A percentile compares a stretch with the other conserved stretches of the same genome.
phyloP scores from a whole-genome alignment of 2,888 invertebrate genomes.

The Ophion slaviceki region DNA sequence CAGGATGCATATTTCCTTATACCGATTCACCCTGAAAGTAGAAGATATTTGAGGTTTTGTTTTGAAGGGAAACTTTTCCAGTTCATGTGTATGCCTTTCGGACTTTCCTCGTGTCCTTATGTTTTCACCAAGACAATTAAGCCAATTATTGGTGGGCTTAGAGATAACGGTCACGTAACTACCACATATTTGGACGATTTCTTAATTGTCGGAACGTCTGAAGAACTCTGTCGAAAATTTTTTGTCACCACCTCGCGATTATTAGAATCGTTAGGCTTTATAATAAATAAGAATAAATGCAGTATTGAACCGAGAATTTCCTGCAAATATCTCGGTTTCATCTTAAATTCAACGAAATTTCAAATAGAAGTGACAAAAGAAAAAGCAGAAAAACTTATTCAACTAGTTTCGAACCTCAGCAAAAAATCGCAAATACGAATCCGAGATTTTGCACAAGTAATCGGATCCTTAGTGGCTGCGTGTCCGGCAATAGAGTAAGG shows the following conservation, averaged over 20 bases:
- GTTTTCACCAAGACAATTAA: constrained; percentile 40
- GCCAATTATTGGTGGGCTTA: constrained; percentile 26
- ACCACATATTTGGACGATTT: constrained; percentile 38
- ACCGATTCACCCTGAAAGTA: constrained; percentile 26
- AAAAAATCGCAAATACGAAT: too few species aligned
- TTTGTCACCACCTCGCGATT: neutral
- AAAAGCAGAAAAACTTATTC: too few species aligned
- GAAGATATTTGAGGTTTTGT: constrained; percentile 53
- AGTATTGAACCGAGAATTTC: too few species aligned
- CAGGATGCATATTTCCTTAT: constrained; percentile 20
- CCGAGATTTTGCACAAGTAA: too few species aligned
- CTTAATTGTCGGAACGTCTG: constrained; percentile 23
- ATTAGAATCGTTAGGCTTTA: constrained; percentile 26
- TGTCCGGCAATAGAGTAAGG: too few species aligned
- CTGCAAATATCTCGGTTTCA: too few species aligned
- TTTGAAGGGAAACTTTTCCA: constrained; percentile 50
- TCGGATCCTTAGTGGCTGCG: too few species aligned
- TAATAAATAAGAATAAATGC: constrained; percentile 47
- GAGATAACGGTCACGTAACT: constrained; percentile 7
- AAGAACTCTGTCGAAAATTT: constrained; percentile 18
- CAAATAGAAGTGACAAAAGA: too few species aligned
- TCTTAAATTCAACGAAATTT: too few species aligned
- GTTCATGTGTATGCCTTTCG: constrained; percentile 50
- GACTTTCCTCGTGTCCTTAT: constrained; percentile 45
- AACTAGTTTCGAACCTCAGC: too few species aligned